Evolutionary conservation across 2,888 invertebrate genomes (phyloP).

Genomic region (Plebejus argus): DNA sequence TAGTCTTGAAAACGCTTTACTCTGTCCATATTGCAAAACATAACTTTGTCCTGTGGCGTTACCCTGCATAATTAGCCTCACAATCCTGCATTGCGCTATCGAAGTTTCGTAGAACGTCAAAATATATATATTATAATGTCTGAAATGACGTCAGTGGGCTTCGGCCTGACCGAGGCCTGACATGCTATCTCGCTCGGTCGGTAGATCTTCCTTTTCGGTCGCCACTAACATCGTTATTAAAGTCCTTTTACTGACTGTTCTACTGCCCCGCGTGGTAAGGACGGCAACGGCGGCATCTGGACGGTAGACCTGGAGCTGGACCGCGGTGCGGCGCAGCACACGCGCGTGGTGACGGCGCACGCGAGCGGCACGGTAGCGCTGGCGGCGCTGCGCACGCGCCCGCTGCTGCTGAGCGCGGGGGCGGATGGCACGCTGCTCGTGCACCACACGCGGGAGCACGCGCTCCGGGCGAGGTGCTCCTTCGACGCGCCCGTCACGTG

Average conservation of each 20-base stretch:
- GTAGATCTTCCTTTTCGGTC: too few species aligned
- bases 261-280: conserved; percentile 71
- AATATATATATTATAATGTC: too few species aligned
- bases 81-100: too few species aligned
- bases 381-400: conserved; percentile 84
- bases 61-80: too few species aligned
- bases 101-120: too few species aligned
- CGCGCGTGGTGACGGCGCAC: conserved; percentile 84
- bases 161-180: too few species aligned
- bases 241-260: neutral
- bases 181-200: too few species aligned
- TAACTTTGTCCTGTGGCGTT: too few species aligned
- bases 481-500: conserved; percentile 77
- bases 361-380: conserved; percentile 87
- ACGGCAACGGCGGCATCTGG: conserved; percentile 90
- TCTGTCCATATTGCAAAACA: too few species aligned
- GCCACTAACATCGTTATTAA: too few species aligned
- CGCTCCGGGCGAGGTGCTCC: conserved; percentile 81
- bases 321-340: conserved; percentile 65
- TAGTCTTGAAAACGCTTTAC: too few species aligned
- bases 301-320: conserved; percentile 70
- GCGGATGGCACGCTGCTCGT: conserved; percentile 86
- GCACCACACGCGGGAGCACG: conserved; percentile 84
- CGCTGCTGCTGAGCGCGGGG: conserved; percentile 87
- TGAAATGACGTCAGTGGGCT: too few species aligned